Conservation (phyloP, 2,888 invertebrate genomes). For the Parnassius mnemosyne region DNA sequence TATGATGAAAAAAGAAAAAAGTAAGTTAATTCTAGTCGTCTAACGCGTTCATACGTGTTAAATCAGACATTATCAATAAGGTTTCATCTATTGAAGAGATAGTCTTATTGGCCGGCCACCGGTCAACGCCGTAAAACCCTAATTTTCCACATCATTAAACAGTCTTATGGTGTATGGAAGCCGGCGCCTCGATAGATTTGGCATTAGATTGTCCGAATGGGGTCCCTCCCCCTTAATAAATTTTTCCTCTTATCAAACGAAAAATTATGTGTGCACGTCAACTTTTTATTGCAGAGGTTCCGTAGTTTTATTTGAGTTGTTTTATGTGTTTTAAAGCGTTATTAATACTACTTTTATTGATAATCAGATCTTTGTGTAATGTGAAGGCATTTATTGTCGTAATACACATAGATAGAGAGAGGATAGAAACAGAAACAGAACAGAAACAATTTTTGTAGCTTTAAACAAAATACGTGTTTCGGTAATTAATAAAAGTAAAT, state of each 20-base stretch:
- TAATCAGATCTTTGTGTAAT: too few species aligned
- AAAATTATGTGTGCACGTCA: conserved; percentile 25
- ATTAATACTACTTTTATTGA: too few species aligned
- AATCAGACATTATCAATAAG: conserved; percentile 24
- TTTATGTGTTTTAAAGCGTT: too few species aligned
- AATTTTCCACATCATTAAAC: conserved; percentile 76
- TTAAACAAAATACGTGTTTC: too few species aligned
- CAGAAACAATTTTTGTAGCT: too few species aligned
- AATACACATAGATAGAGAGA: too few species aligned
- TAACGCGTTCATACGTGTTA: conserved; percentile 16
- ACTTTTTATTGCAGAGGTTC: conserved; percentile 19
- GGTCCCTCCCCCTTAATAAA: conserved; percentile 54
- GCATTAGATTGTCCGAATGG: conserved; percentile 62
- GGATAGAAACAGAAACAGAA: too few species aligned
- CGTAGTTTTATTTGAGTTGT: neutral
- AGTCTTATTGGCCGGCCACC: conserved; percentile 46
- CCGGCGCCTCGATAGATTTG: conserved; percentile 71
- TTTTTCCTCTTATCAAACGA: conserved; percentile 48
- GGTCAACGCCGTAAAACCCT: conserved; percentile 63
- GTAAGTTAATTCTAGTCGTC: neutral
- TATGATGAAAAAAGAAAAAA: conserved; percentile 3
- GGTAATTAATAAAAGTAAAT: too few species aligned
- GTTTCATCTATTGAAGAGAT: conserved; percentile 28
- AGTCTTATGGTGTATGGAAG: conserved; percentile 64
- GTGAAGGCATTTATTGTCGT: too few species aligned